Conservation (phyloP, 64 coral and sea anemone genomes). For the Pachyseris speciosa region DNA sequence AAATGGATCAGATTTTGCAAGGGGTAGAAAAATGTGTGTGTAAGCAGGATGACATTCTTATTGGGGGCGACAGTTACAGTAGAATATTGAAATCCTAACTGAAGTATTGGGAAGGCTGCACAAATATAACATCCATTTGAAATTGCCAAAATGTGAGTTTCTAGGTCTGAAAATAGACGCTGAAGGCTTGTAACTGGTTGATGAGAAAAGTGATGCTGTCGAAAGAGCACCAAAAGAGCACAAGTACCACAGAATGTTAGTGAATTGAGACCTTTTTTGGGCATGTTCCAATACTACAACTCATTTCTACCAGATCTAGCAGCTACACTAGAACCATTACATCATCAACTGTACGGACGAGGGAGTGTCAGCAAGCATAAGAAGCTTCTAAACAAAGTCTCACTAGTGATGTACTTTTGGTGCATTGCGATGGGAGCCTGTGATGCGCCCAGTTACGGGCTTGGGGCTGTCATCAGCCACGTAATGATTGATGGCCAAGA, state of each 20-base stretch:
- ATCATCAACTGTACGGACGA: slow-evolving; percentile 47
- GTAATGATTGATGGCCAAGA: slow-evolving; percentile 73
- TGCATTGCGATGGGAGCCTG: slow-evolving; percentile 47
- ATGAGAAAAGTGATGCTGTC: slow-evolving; percentile 57
- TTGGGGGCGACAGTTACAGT: slow-evolving; percentile 36
- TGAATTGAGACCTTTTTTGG: slow-evolving; percentile 65
- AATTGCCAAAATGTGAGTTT: slow-evolving; percentile 74
- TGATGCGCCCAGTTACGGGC: slow-evolving; percentile 79
- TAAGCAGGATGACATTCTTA: slow-evolving; percentile 60
- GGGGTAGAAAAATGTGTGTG: slow-evolving; percentile 55
- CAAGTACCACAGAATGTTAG: slow-evolving; percentile 11
- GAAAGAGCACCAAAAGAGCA: slow-evolving; percentile 51
- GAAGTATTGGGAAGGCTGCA: slow-evolving; percentile 49
- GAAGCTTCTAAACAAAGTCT: slow-evolving; percentile 55
- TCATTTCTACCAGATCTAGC: slow-evolving; percentile 61
- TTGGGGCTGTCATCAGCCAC: slow-evolving; percentile 63
- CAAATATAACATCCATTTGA: slow-evolving; percentile 58
- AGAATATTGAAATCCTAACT: slow-evolving; percentile 59
- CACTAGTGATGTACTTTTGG: slow-evolving; percentile 56
- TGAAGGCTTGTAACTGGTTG: slow-evolving; percentile 52
- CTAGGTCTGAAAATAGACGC: slow-evolving; percentile 56
- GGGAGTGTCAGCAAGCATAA: slow-evolving; percentile 51
- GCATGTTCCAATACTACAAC: slow-evolving; percentile 68
- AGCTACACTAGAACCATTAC: slow-evolving; percentile 28
- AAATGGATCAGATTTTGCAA: slow-evolving; percentile 61